Conservation (phyloP, 2,113 vertebrate species). For the Cnemophilus loriae region DNA sequence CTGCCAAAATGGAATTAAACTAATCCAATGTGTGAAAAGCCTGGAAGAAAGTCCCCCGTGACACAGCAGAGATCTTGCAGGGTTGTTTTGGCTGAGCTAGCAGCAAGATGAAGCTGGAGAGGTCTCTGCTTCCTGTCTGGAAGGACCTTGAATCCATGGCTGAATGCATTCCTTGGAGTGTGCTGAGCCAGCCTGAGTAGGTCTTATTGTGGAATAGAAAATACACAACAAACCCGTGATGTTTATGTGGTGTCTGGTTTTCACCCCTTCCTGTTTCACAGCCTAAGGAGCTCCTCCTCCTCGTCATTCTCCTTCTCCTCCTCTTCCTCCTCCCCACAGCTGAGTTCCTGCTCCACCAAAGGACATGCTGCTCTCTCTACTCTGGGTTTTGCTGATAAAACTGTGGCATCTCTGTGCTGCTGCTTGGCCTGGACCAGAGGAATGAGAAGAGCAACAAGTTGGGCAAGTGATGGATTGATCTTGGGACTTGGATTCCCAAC, state of each 20-base stretch:
- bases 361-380: background rate
- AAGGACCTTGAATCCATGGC: background rate
- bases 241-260: background rate
- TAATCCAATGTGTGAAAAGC: background rate
- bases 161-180: background rate
- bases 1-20: background rate
- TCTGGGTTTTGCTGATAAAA: background rate
- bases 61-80: background rate
- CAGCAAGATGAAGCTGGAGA: background rate
- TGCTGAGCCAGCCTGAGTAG: background rate
- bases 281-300: background rate
- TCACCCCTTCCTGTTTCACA: background rate
- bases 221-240: rapidly evolving
- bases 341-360: background rate
- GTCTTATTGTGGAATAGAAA: background rate
- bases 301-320: rapidly evolving
- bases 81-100: background rate
- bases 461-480: background rate
- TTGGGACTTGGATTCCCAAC: background rate
- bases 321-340: background rate
- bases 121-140: background rate
- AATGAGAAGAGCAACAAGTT: background rate
- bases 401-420: rapidly evolving
- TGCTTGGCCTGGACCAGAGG: background rate
- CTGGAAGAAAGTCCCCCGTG: background rate